These are phyloP conservation scores for Laticauda colubrina DNA, from an alignment of 2,113 vertebrate genomes.

Conservation along the genomic window DNA sequence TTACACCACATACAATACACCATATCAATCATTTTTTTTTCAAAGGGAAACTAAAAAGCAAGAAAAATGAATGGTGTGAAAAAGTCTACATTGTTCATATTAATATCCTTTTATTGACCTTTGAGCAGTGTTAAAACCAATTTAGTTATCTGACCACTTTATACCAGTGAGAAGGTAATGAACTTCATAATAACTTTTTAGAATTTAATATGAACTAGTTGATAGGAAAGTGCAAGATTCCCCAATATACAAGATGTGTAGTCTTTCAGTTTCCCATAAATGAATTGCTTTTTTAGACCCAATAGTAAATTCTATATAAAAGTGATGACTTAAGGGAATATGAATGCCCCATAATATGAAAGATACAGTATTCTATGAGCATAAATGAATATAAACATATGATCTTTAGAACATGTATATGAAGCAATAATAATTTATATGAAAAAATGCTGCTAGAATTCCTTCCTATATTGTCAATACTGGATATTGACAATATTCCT, in stretches of 20 bases:
- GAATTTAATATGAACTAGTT: slow-evolving; percentile 37
- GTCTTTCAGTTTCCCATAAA: slow-evolving; percentile 5
- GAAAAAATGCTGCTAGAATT: not conserved
- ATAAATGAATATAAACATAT: not conserved
- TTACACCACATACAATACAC: not conserved
- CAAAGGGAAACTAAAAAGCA: not conserved
- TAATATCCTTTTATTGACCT: slow-evolving; percentile 43
- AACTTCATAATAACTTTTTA: slow-evolving; percentile 6
- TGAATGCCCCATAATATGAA: not conserved
- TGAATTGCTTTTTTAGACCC: slow-evolving; percentile 33
- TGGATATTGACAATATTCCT: not conserved
- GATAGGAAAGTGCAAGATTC: slow-evolving; percentile 24
- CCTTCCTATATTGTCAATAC: not conserved
- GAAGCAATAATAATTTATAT: not conserved
- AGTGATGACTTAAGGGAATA: slow-evolving; percentile 22
- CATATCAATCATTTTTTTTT: slow-evolving; percentile 39
- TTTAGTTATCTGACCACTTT: slow-evolving; percentile 37
- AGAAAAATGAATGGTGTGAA: not conserved
- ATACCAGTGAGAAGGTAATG: slow-evolving; percentile 36
- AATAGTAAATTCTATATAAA: slow-evolving; percentile 36
- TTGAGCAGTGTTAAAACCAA: slow-evolving; percentile 33
- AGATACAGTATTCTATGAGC: not conserved
- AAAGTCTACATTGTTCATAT: slow-evolving; percentile 16
- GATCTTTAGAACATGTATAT: not conserved
- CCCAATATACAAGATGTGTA: slow-evolving; percentile 23